Evolutionary conservation across 2,888 invertebrate species (phyloP).

Genomic region (Platycheirus albimanus): DNA sequence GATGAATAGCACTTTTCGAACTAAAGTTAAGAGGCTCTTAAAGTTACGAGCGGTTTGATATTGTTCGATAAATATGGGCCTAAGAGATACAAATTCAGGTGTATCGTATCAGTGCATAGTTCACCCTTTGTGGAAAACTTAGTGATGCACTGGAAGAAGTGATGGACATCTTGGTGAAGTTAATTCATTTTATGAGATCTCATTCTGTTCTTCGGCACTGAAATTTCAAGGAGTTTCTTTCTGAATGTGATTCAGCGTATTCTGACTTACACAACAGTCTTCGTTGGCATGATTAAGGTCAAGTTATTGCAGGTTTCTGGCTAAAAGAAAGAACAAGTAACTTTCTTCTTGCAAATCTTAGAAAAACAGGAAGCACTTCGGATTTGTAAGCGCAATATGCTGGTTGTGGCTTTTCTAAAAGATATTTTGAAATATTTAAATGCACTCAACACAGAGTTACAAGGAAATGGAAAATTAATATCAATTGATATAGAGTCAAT

Average conservation of each 20-base stretch:
- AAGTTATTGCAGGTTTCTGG: constrained; percentile 29
- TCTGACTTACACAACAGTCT: too few species aligned
- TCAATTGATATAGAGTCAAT: too few species aligned
- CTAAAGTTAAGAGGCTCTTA: too few species aligned
- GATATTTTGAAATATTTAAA: constrained; percentile 23
- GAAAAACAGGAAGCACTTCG: constrained; percentile 23
- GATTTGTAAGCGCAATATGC: constrained; percentile 7
- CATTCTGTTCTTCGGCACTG: constrained; percentile 13
- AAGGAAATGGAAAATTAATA: constrained; percentile 24
- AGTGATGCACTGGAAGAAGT: not conserved
- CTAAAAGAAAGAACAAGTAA: constrained; percentile 21
- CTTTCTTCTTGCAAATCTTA: constrained; percentile 15
- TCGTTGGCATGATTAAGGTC: too few species aligned
- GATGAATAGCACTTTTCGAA: too few species aligned
- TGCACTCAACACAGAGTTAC: constrained; percentile 17
- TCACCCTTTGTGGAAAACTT: constrained; percentile 8
- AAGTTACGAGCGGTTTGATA: too few species aligned
- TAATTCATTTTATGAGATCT: constrained; percentile 6
- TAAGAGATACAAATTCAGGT: too few species aligned
- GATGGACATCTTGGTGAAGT: not conserved
- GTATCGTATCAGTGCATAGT: too few species aligned
- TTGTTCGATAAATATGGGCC: too few species aligned
- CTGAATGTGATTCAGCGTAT: too few species aligned
- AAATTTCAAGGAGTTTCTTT: too few species aligned
- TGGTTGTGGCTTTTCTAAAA: constrained; percentile 17